phyloP scores from a whole-genome alignment of 1,140 invertebrate species.

The Megalonaias nervosa region DNA sequence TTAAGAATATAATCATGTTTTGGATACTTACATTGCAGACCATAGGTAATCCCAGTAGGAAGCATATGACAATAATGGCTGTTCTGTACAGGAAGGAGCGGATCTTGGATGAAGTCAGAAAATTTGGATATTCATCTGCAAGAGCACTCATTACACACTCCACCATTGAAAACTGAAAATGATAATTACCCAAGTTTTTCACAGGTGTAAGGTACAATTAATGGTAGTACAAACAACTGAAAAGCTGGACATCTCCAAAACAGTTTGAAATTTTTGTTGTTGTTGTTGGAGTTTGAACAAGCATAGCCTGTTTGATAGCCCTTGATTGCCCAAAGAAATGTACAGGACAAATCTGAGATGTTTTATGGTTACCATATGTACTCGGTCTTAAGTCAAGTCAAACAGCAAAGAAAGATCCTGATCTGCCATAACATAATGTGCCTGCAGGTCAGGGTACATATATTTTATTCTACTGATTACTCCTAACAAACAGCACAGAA shows the following conservation, averaged over 20 bases:
- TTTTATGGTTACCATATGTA: not conserved
- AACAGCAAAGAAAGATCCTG: no score
- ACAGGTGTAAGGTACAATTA: not conserved
- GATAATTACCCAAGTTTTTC: not conserved
- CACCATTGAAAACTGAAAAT: constrained; percentile 66
- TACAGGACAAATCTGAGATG: not conserved
- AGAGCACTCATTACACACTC: constrained; percentile 66
- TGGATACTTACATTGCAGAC: constrained; percentile 76
- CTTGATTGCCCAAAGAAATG: not conserved
- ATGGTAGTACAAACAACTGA: not conserved
- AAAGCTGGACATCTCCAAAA: not conserved
- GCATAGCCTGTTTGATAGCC: not conserved
- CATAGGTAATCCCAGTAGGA: constrained; percentile 80
- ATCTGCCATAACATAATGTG: no score
- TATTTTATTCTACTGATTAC: no score
- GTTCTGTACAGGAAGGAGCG: constrained; percentile 56
- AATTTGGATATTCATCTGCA: constrained; percentile 58
- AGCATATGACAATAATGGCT: constrained; percentile 72
- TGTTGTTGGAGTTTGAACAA: no score
- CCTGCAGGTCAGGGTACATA: no score
- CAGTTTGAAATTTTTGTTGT: not conserved
- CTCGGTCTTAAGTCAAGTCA: no score
- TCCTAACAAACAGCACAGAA: no score
- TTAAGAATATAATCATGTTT: not conserved
- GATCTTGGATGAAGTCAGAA: constrained; percentile 35